Evolutionary conservation across 2,113 vertebrate genomes (phyloP).

Genomic region (Choloepus hoffmanni): DNA sequence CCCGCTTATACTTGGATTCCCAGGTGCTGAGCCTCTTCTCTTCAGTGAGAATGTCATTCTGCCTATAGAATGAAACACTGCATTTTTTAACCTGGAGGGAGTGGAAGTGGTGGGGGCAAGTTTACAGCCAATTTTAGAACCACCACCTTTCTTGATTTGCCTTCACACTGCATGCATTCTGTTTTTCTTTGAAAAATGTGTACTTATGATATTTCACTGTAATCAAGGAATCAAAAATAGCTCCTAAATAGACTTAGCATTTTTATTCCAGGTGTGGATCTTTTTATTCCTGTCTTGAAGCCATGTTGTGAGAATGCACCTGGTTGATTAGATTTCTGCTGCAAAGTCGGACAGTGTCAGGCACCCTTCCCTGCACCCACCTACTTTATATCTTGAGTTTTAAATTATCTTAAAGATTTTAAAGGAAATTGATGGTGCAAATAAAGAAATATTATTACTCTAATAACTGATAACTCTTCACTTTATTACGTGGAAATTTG

Average conservation of each 20-base stretch:
- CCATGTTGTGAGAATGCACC: background rate
- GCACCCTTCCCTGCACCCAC: background rate
- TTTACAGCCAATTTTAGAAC: conserved; percentile 3
- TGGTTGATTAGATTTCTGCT: conserved; percentile 17
- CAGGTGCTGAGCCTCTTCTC: background rate
- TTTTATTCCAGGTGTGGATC: conserved; percentile 39
- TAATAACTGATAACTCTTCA: conserved; percentile 5
- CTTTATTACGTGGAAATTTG: background rate
- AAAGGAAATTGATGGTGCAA: conserved; percentile 41
- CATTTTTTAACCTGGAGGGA: background rate
- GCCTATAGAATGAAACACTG: background rate
- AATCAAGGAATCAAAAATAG: conserved; percentile 69
- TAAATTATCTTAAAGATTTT: conserved; percentile 10
- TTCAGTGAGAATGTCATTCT: background rate
- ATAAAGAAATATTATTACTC: conserved; percentile 8
- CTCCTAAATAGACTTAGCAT: background rate
- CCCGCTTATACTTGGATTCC: background rate
- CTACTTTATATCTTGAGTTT: background rate
- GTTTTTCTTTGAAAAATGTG: conserved; percentile 45
- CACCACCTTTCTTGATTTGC: conserved; percentile 6
- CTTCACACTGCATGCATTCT: conserved; percentile 45
- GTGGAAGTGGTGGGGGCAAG: background rate
- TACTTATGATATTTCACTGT: conserved; percentile 46
- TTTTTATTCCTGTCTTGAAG: conserved; percentile 26
- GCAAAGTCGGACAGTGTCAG: background rate